Percentiles rank a stretch among this genome's conserved stretches.
phyloP scores from a whole-genome alignment of 2,888 invertebrate genomes.

The Dicycla oo region DNA sequence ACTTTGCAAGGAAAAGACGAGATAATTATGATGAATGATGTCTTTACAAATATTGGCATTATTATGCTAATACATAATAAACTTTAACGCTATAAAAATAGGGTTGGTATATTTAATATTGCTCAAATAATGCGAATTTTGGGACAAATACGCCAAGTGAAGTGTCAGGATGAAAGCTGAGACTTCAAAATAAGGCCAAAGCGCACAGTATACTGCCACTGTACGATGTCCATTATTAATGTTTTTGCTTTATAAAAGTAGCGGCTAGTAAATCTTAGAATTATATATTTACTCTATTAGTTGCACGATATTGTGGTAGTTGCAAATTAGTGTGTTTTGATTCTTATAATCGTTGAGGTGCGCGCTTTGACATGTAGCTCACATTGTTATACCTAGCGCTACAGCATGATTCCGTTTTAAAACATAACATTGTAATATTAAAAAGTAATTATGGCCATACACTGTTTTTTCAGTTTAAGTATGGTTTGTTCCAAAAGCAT shows the following conservation, averaged over 20 bases:
- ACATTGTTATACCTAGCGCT: background rate
- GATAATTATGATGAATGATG: too few relatives aligned
- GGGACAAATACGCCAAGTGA: background rate
- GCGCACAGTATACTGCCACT: conserved; percentile 33
- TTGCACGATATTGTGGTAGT: conserved; percentile 45
- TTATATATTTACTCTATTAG: conserved; percentile 26
- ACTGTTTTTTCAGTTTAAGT: background rate
- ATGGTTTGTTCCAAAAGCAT: background rate
- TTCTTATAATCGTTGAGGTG: background rate
- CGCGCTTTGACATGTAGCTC: background rate
- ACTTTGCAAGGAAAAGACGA: too few relatives aligned
- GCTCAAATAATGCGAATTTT: background rate
- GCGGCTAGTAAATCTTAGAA: conserved; percentile 27
- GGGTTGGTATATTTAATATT: conserved; percentile 2
- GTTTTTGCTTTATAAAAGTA: conserved; percentile 31
- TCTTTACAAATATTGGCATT: background rate
- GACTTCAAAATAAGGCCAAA: conserved; percentile 41
- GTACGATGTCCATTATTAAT: conserved; percentile 2
- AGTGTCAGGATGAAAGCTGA: conserved; percentile 15
- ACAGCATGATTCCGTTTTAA: background rate
- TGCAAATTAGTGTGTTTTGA: conserved; percentile 54
- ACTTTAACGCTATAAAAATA: background rate
- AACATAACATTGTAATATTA: background rate
- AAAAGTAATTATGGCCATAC: background rate
- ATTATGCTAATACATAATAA: background rate